A percentile compares a stretch with the other conserved stretches of the same genome.
phyloP scores from a whole-genome alignment of 2,797 vertebrate species.

The Poecile montanus region DNA sequence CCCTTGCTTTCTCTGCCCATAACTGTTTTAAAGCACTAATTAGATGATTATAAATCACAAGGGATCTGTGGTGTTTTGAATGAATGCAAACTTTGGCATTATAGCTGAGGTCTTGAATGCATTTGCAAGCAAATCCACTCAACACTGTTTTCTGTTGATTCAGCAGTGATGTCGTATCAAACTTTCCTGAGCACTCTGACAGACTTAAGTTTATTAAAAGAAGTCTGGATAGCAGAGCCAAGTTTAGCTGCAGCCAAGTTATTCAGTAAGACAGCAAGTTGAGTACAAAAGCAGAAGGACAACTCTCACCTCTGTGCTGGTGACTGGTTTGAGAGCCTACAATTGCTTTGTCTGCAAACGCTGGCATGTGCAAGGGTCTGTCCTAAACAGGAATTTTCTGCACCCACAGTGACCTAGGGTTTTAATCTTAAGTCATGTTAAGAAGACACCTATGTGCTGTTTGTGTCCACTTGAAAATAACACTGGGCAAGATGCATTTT shows the following conservation, averaged over 20 bases:
- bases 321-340: background rate
- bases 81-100: background rate
- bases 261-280: background rate
- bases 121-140: constrained; percentile 23
- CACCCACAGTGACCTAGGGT: background rate
- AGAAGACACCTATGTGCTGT: background rate
- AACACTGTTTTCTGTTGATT: constrained; percentile 27
- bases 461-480: background rate
- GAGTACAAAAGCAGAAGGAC: constrained; percentile 8
- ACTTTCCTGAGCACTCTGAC: background rate
- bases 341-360: background rate
- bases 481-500: background rate
- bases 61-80: background rate
- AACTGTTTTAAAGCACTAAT: background rate
- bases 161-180: constrained; percentile 38
- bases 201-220: constrained; percentile 50
- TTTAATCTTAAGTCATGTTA: background rate
- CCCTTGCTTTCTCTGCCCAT: background rate
- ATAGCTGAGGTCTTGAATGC: background rate
- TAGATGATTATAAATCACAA: background rate
- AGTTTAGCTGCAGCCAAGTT: constrained; percentile 12
- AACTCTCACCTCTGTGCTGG: background rate
- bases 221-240: constrained; percentile 11
- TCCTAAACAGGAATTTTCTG: background rate
- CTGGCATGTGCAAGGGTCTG: background rate